These are phyloP conservation scores for Oppia nitens DNA, from an alignment of 1,140 invertebrate species.

Conservation along the genomic window DNA sequence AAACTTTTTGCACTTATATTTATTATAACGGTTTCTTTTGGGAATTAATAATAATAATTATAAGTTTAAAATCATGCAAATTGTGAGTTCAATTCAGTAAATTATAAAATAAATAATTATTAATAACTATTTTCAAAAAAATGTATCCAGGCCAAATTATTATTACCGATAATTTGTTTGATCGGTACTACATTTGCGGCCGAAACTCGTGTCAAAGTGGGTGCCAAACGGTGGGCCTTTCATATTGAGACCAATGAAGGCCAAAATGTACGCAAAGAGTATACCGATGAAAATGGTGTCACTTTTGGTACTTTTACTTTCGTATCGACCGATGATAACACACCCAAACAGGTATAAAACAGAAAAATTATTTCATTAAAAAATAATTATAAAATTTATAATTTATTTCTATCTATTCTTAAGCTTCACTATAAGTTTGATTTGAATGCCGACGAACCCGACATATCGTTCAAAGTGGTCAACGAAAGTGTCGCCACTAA, in stretches of 20 bases:
- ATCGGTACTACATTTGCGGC: conserved; percentile 6
- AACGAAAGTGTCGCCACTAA: not conserved
- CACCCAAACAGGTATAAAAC: conserved; percentile 7
- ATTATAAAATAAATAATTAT: no score
- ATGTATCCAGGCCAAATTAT: no score
- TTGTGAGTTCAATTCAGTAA: no score
- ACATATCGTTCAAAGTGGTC: conserved; percentile 7
- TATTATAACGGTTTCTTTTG: no score
- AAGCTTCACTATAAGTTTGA: conserved; percentile 9
- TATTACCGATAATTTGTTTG: no score
- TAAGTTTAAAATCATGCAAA: no score
- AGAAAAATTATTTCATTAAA: not conserved
- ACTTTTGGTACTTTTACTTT: not conserved
- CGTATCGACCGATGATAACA: not conserved
- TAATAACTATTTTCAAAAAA: no score
- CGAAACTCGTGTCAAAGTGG: conserved; percentile 7
- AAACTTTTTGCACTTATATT: no score
- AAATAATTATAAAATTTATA: no score
- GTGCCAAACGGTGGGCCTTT: conserved; percentile 2
- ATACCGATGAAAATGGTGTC: conserved; percentile 7
- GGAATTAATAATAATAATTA: no score
- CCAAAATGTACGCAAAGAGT: conserved; percentile 3
- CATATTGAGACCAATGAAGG: conserved; percentile 7
- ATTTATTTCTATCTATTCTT: not conserved
- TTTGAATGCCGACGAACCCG: not conserved